phyloP scores from a whole-genome alignment of 2,888 invertebrate species.

The Mythimna albipuncta region DNA sequence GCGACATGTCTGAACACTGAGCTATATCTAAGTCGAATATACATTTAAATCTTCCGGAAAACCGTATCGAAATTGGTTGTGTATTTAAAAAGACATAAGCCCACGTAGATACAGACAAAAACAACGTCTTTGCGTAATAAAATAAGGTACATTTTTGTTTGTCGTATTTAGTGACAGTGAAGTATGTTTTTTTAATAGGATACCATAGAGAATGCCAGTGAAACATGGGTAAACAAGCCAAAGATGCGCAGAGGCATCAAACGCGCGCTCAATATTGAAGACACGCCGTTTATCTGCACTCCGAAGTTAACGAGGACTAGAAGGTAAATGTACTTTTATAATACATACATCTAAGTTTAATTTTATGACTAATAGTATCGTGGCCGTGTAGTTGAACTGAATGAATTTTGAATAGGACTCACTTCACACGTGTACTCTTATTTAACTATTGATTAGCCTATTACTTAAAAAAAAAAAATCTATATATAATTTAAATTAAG shows the following conservation, averaged over 20 bases:
- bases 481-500: no score
- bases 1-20: background rate
- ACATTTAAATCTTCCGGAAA: background rate
- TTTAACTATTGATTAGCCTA: no score
- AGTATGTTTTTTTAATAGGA: conserved; percentile 71
- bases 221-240: conserved; percentile 85
- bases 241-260: conserved; percentile 83
- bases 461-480: no score
- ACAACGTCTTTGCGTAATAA: background rate
- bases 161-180: background rate
- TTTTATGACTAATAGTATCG: no score
- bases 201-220: conserved; percentile 87
- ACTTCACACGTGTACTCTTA: no score
- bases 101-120: background rate
- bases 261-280: conserved; percentile 86
- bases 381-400: background rate
- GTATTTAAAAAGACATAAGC: background rate
- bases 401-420: no score
- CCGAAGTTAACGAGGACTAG: conserved; percentile 83
- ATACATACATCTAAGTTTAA: no score
- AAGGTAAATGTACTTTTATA: conserved; percentile 71
- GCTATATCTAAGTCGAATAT: background rate
- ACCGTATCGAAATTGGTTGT: background rate
- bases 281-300: conserved; percentile 92
- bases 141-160: background rate